These are phyloP conservation scores for Scaptomyza tumidula DNA, from an alignment of 2,888 invertebrate species.

Conservation along the genomic window DNA sequence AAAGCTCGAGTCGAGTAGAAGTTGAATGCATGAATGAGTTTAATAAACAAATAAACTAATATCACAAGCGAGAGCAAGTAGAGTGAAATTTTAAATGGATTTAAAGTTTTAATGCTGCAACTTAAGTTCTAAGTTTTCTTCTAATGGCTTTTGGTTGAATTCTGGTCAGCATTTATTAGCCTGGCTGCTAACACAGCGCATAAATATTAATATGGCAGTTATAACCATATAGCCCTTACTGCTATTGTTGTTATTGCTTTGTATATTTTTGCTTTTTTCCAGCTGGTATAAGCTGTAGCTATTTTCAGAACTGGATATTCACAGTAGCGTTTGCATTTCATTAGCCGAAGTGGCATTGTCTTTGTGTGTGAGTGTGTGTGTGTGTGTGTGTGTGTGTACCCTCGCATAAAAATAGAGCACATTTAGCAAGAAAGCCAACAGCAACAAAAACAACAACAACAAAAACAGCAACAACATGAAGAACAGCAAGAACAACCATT, in stretches of 20 bases:
- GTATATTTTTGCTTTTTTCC: constrained; percentile 7
- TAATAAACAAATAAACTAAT: neutral
- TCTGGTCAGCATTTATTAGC: constrained; percentile 54
- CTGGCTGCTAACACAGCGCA: constrained; percentile 49
- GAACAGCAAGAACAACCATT: constrained; percentile 28
- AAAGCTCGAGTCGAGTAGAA: constrained; percentile 7
- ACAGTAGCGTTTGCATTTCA: constrained; percentile 75
- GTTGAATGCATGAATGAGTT: neutral
- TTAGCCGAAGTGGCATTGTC: constrained; percentile 78
- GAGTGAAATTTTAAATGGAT: neutral
- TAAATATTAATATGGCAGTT: constrained; percentile 72
- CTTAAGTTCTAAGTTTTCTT: constrained; percentile 3
- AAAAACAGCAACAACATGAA: constrained; percentile 39
- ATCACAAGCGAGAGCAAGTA: neutral
- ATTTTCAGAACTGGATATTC: constrained; percentile 49
- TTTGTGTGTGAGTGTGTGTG: constrained; percentile 30
- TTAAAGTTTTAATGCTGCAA: constrained; percentile 6
- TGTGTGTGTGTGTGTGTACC: constrained; percentile 38
- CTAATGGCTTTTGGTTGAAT: constrained; percentile 11
- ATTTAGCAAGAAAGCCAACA: constrained; percentile 55
- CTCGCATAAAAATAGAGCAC: constrained; percentile 68
- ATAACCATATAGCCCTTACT: constrained; percentile 35
- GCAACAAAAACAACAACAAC: constrained; percentile 29
- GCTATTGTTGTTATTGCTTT: constrained; percentile 6
- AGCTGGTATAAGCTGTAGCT: constrained; percentile 37